Conservation (phyloP, 2,888 invertebrate genomes). For the Trissonchulus latispiculum region DNA sequence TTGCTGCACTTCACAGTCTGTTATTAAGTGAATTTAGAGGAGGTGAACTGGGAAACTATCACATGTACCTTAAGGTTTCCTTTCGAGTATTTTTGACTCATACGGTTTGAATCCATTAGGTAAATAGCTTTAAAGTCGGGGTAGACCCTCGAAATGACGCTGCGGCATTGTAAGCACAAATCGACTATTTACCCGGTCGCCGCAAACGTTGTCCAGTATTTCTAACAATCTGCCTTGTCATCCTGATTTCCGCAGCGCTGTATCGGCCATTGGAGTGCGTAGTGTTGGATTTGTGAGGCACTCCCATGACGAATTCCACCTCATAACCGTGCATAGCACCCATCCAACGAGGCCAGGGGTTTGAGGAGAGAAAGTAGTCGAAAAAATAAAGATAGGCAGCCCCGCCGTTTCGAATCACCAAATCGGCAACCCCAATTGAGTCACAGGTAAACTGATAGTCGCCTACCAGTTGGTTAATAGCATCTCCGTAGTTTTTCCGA, state of each 20-base stretch:
- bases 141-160: too few species aligned
- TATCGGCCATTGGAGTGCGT: slow-evolving; percentile 55
- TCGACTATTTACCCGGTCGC: slow-evolving; percentile 70
- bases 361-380: slow-evolving; percentile 68
- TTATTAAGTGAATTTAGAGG: too few species aligned
- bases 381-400: slow-evolving; percentile 58
- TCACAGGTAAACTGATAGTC: slow-evolving; percentile 70
- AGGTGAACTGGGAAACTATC: too few species aligned
- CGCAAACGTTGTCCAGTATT: slow-evolving; percentile 82
- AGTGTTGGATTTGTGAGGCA: slow-evolving; percentile 78
- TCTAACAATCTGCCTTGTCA: slow-evolving; percentile 82
- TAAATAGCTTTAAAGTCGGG: too few species aligned
- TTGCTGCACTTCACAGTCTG: too few species aligned
- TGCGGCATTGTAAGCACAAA: too few species aligned
- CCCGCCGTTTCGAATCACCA: slow-evolving; percentile 11
- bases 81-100: too few species aligned
- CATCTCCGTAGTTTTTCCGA: slow-evolving; percentile 32
- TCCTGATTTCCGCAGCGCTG: slow-evolving; percentile 32
- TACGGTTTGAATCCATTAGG: too few species aligned
- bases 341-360: slow-evolving; percentile 97
- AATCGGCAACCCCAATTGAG: slow-evolving; percentile 37
- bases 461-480: slow-evolving; percentile 58
- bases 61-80: too few species aligned
- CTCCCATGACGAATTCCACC: slow-evolving; percentile 93
- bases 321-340: slow-evolving; percentile 97